phyloP scores from a whole-genome alignment of 1,140 invertebrate species.

The Neotoxoptera formosana region DNA sequence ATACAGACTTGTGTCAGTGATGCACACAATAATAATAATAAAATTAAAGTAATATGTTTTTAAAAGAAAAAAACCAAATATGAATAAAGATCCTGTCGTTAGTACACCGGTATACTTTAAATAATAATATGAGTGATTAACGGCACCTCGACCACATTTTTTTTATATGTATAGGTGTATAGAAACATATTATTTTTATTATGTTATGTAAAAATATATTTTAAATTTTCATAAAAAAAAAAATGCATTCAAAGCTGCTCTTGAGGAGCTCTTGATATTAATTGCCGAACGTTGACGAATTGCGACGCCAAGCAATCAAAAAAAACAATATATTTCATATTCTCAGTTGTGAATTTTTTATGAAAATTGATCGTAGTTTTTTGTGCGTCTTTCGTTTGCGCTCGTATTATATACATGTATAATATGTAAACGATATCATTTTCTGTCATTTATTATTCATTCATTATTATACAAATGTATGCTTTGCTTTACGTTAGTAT shows the following conservation, averaged over 20 bases:
- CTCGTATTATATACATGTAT: background rate
- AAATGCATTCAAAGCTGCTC: background rate
- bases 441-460: constrained; percentile 30
- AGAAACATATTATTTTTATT: background rate
- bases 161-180: background rate
- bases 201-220: background rate
- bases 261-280: background rate
- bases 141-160: background rate
- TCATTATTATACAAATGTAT: constrained; percentile 8
- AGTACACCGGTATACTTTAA: background rate
- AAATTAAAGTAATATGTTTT: background rate
- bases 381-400: background rate
- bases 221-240: background rate
- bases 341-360: background rate
- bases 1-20: background rate
- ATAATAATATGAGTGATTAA: background rate
- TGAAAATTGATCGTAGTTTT: background rate
- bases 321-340: background rate
- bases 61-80: background rate
- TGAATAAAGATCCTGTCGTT: background rate
- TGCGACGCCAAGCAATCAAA: background rate
- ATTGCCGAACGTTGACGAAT: background rate
- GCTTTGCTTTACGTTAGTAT: background rate
- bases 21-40: background rate
- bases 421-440: background rate